These are phyloP conservation scores for Azemiops feae DNA, from an alignment of 2,113 vertebrate species.

Conservation along the genomic window DNA sequence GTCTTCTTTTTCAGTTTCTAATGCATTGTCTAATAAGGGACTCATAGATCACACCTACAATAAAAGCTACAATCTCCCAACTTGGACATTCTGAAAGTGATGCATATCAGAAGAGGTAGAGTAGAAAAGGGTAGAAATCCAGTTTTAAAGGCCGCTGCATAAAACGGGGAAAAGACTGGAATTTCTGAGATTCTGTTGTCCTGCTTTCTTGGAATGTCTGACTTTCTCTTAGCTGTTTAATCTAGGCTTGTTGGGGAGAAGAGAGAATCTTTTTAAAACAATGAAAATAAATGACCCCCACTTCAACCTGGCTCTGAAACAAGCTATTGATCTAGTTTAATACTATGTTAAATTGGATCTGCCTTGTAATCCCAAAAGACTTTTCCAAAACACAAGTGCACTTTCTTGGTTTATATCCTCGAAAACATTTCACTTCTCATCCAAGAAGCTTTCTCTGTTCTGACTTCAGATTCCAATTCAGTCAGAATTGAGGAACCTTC, in stretches of 20 bases:
- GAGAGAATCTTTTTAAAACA: not conserved
- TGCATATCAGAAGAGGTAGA: not conserved
- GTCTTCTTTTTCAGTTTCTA: not conserved
- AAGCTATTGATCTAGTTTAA: not conserved
- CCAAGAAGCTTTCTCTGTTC: not conserved
- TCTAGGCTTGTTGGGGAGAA: not conserved
- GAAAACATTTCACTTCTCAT: not conserved
- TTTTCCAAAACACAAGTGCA: not conserved
- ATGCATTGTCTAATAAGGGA: not conserved
- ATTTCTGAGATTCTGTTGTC: not conserved
- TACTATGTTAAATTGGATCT: not conserved
- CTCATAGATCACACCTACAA: not conserved
- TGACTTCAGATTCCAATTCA: not conserved
- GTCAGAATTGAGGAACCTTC: not conserved
- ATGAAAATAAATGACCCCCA: not conserved
- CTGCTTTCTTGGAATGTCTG: not conserved
- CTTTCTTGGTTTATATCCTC: not conserved
- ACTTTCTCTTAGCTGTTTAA: not conserved
- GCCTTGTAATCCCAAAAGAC: not conserved
- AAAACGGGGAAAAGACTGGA: not conserved
- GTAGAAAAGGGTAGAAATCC: not conserved
- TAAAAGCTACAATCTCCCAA: not conserved
- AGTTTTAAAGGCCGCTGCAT: not conserved
- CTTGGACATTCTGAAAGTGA: not conserved
- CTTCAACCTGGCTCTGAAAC: not conserved